Percentiles rank a stretch among this genome's conserved stretches.
phyloP scores from a whole-genome alignment of 2,113 vertebrate genomes.

The Atrichornis clamosus region DNA sequence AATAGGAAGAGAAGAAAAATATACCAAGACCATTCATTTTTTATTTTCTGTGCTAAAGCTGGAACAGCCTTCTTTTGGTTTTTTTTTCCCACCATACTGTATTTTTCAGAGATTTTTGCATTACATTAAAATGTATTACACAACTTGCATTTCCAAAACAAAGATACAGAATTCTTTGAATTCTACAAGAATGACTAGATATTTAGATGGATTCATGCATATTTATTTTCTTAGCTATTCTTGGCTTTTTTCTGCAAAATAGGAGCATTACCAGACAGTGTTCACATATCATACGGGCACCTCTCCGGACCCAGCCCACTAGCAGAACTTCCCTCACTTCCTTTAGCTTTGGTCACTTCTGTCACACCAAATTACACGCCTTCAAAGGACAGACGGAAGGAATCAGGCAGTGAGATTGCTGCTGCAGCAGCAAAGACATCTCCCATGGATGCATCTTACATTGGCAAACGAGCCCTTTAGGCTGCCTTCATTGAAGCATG shows the following conservation, averaged over 20 bases:
- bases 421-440: background rate
- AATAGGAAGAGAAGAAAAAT: background rate
- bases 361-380: background rate
- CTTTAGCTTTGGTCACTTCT: background rate
- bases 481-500: background rate
- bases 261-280: background rate
- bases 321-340: background rate
- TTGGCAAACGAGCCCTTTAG: background rate
- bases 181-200: background rate
- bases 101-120: background rate
- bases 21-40: background rate
- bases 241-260: background rate
- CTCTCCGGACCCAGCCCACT: too few relatives aligned
- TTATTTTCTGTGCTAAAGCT: background rate
- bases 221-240: background rate
- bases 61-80: background rate
- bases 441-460: accelerated
- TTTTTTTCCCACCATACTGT: background rate
- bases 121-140: background rate
- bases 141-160: background rate
- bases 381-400: background rate
- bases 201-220: background rate
- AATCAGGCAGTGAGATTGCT: background rate
- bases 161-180: background rate
- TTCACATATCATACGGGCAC: too few relatives aligned